Base-by-base conservation (phyloP, 2,113 vertebrate species). In the Illadopsis cleaveri region DNA sequence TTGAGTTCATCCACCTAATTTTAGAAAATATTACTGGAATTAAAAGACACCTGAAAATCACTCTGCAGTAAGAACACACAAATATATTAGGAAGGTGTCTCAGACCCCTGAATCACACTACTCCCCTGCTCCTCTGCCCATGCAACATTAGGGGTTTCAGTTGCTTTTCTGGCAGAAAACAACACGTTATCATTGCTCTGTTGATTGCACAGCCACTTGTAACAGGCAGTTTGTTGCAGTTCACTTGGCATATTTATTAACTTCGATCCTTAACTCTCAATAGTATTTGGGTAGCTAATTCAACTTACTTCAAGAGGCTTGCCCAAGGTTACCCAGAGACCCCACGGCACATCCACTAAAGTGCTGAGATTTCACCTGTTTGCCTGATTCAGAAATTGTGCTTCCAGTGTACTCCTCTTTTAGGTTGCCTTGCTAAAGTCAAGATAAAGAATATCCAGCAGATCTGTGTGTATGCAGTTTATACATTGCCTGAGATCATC, bases 271-370 rank as follows among this genome's bases (percentile, higher is more conserved):
- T 37, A 85, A 45, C 13, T 95, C 35, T 89, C 81, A 71, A 48
- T 27, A 76, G 35, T 83, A 71, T 80, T 73, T 77, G 50, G 21
- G 27, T 69, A 56, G 18, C 47, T 80, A 84, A 92, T 84, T 91
- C 1, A 3, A 45, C 25, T 82, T 31, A 53, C 22, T 75, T 82
- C 61, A 54, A 61, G 25, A 47, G 5, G 3, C 14, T 76, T 68
- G 11, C 50, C 61, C 57, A 76, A 88, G 37, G 51, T n/a, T 92
- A 61, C 44, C 31, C 44, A 54, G 17, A 82, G 24, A 70, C 19
- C 5, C 12, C 23, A 31, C 0, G 1, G 11, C 3, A 37, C 27
- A 50, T 5, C 33, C 20, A 62, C n/a, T 24, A 1, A 71, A 66
- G 9, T 45, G 6, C 6, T 73, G 24, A 69, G 10, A 44, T 37